Evolutionary conservation across 1,140 invertebrate species (phyloP).

Genomic region (Aphis gossypii): DNA sequence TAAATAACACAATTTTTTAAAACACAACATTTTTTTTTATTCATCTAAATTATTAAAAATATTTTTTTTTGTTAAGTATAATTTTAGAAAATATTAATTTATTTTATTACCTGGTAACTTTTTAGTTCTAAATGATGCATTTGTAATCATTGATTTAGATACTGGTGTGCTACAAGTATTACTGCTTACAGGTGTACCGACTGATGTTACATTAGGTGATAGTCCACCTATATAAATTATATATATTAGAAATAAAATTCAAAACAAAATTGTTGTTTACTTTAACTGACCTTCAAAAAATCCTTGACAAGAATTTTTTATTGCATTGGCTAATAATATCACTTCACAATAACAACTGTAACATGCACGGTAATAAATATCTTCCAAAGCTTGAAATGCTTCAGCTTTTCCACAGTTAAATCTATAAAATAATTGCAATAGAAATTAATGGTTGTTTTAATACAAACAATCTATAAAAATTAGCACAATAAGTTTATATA

Average conservation of each 20-base stretch:
- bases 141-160: slow-evolving; percentile 94
- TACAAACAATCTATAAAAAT: too few relatives aligned
- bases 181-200: slow-evolving; percentile 77
- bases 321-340: slow-evolving; percentile 86
- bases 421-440: slow-evolving; percentile 61
- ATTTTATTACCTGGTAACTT: slow-evolving; percentile 82
- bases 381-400: slow-evolving; percentile 80
- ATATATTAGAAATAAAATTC: neutral
- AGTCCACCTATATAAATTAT: slow-evolving; percentile 9
- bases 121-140: slow-evolving; percentile 94
- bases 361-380: slow-evolving; percentile 83
- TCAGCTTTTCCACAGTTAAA: slow-evolving; percentile 79
- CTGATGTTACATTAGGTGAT: slow-evolving; percentile 20
- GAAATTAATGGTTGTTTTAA: neutral
- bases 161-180: slow-evolving; percentile 78
- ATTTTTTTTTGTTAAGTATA: neutral
- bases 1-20: neutral
- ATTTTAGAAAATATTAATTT: neutral
- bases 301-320: slow-evolving; percentile 77
- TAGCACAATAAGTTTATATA: too few relatives aligned
- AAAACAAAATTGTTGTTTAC: slow-evolving; percentile 17
- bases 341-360: slow-evolving; percentile 89
- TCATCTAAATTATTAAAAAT: neutral
- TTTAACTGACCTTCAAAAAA: slow-evolving; percentile 44
- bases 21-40: neutral